phyloP scores from a whole-genome alignment of 2,888 invertebrate genomes.

The Dysmachus trigonus region DNA sequence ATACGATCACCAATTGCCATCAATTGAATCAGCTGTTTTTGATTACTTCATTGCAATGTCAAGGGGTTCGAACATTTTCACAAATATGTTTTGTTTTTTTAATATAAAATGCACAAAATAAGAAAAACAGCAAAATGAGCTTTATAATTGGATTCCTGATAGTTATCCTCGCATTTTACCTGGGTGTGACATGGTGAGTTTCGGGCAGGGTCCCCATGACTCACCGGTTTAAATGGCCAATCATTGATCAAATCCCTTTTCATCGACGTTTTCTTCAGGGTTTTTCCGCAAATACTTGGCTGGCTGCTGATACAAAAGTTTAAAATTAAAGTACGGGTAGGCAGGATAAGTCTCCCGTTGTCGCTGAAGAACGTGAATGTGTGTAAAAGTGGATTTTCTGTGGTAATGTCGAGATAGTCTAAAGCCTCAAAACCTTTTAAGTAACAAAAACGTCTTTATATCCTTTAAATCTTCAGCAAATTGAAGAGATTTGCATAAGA shows the following conservation, averaged over 20 bases:
- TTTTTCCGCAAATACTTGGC: constrained; percentile 78
- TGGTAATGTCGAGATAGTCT: constrained; percentile 65
- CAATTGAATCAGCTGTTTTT: constrained; percentile 17
- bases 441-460: background rate
- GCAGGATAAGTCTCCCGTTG: constrained; percentile 82
- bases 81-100: constrained; percentile 26
- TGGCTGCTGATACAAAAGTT: constrained; percentile 84
- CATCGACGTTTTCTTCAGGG: constrained; percentile 66
- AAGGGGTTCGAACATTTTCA: background rate
- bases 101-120: background rate
- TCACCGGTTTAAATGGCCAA: background rate
- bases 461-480: constrained; percentile 69
- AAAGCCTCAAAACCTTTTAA: background rate
- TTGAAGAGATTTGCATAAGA: constrained; percentile 83
- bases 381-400: constrained; percentile 79
- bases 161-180: constrained; percentile 66
- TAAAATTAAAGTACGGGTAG: constrained; percentile 80
- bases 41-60: background rate
- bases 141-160: constrained; percentile 60
- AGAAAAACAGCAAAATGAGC: constrained; percentile 60
- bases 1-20: background rate
- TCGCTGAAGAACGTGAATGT: constrained; percentile 83
- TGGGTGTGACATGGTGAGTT: constrained; percentile 70
- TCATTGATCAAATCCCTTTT: background rate
- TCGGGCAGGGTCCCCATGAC: background rate